phyloP scores from a whole-genome alignment of 2,113 vertebrate genomes.

The Salvelinus alpinus region DNA sequence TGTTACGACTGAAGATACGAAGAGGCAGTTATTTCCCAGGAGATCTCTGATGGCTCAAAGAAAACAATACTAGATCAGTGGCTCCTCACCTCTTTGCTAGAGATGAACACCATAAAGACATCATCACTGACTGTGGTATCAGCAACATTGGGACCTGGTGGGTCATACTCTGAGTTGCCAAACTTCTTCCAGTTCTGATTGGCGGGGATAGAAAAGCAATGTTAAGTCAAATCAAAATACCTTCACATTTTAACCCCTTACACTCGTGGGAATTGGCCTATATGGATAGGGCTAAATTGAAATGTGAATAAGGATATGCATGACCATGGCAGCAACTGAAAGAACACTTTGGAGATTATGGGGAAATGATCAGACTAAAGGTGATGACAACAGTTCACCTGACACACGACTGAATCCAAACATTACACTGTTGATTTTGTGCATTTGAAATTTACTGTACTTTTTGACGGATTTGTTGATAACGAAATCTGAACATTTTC shows the following conservation, averaged over 20 bases:
- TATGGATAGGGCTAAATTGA: too few relatives aligned
- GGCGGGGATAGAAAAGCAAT: not conserved
- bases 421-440: too few relatives aligned
- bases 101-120: constrained; percentile 96
- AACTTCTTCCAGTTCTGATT: constrained; percentile 96
- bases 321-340: too few relatives aligned
- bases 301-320: too few relatives aligned
- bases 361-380: too few relatives aligned
- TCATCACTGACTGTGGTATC: constrained; percentile 96
- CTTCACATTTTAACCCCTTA: not conserved
- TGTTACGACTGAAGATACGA: not conserved
- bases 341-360: too few relatives aligned
- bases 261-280: too few relatives aligned
- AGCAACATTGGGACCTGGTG: constrained; percentile 89
- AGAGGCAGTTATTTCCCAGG: not conserved
- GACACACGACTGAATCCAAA: too few relatives aligned
- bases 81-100: constrained; percentile 88
- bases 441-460: too few relatives aligned
- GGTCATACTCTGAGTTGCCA: constrained; percentile 90
- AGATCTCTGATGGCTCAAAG: not conserved
- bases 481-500: too few relatives aligned
- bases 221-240: not conserved
- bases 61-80: not conserved
- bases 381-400: too few relatives aligned
- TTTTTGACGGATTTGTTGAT: too few relatives aligned